Conservation (phyloP, 1,140 invertebrate genomes). For the Drosophila setifemur region DNA sequence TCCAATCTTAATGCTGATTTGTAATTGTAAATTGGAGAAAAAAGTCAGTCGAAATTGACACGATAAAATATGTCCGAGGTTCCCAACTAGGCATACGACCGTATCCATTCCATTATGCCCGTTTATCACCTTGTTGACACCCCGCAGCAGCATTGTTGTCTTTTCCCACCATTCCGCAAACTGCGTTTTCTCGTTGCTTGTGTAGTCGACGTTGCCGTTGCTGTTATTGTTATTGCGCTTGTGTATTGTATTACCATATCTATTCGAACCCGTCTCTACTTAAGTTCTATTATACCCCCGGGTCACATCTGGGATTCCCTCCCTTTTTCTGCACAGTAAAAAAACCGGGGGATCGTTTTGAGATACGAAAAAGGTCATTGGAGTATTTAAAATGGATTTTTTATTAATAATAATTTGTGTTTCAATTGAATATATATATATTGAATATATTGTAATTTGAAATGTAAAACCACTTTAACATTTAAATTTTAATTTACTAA, state of each 20-base stretch:
- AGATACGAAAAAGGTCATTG: too few species aligned
- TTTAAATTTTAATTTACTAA: background rate
- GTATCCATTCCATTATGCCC: conserved; percentile 17
- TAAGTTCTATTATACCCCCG: conserved; percentile 34
- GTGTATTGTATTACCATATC: conserved; percentile 45
- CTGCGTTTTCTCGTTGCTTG: conserved; percentile 25
- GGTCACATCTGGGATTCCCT: conserved; percentile 27
- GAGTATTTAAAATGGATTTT: too few species aligned
- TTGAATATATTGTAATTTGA: background rate
- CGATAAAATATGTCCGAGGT: conserved; percentile 2
- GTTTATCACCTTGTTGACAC: conserved; percentile 38
- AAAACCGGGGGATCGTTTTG: too few species aligned
- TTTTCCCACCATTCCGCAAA: conserved; percentile 39
- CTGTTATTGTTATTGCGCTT: conserved; percentile 35
- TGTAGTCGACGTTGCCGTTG: conserved; percentile 4
- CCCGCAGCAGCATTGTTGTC: conserved; percentile 20
- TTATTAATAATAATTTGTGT: too few species aligned
- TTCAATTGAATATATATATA: background rate
- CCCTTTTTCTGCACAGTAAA: background rate
- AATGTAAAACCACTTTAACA: too few species aligned
- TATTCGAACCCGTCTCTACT: conserved; percentile 44
- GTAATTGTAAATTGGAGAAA: too few species aligned
- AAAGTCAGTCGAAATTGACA: background rate
- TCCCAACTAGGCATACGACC: background rate
- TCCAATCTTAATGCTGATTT: too few species aligned